Conservation (phyloP, 2,888 invertebrate species). For the Zeuzera pyrina region DNA sequence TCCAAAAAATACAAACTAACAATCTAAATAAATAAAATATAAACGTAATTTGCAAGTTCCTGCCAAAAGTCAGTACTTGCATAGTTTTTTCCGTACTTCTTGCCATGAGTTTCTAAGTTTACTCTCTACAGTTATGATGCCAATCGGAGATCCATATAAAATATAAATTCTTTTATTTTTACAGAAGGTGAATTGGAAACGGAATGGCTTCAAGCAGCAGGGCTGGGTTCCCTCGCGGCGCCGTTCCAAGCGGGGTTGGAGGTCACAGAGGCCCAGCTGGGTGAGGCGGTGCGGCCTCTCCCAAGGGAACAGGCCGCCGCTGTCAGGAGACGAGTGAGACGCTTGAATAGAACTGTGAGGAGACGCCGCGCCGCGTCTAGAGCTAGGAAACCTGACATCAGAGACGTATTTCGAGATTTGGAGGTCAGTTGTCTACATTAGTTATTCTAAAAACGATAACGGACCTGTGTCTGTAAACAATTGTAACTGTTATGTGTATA, state of each 20-base stretch:
- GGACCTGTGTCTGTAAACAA: neutral
- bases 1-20: no score
- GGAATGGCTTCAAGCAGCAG: conserved; percentile 83
- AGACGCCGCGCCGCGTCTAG: conserved; percentile 67
- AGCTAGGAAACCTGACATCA: conserved; percentile 83
- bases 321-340: conserved; percentile 80
- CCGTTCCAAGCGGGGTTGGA: conserved; percentile 80
- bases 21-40: no score
- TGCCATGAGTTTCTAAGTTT: no score
- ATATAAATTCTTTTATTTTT: no score
- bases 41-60: no score
- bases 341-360: conserved; percentile 83
- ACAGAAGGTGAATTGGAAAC: conserved; percentile 84
- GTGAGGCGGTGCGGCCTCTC: conserved; percentile 73
- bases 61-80: no score
- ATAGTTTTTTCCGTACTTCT: no score
- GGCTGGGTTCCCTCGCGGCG: conserved; percentile 79
- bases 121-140: no score
- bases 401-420: conserved; percentile 87
- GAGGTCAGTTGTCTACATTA: conserved; percentile 70
- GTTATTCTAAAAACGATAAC: neutral
- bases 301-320: conserved; percentile 85
- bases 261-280: conserved; percentile 77
- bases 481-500: no score
- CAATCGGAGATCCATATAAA: no score